Evolutionary conservation across 2,113 vertebrate species (phyloP).

Genomic region (Dipodomys ordii): DNA sequence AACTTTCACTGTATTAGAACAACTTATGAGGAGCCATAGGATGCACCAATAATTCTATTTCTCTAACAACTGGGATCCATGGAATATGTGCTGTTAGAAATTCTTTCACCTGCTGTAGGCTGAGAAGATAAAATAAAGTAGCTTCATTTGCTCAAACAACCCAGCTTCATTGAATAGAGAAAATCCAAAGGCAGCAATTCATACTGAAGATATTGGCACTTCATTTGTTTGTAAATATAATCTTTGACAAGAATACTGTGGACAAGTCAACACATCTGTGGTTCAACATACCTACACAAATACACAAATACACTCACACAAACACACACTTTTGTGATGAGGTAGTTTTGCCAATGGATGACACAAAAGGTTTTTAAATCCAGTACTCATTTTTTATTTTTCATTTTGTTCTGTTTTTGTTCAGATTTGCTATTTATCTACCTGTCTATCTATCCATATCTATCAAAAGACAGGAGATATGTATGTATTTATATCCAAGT

Average conservation of each 20-base stretch:
- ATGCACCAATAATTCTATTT: neutral
- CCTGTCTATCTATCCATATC: too few relatives aligned
- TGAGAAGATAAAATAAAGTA: constrained; percentile 26
- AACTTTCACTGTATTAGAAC: neutral
- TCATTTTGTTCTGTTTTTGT: neutral
- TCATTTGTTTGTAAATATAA: constrained; percentile 53
- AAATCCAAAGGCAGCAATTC: constrained; percentile 24
- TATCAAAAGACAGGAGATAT: too few relatives aligned
- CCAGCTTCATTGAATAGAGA: neutral
- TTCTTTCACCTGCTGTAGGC: neutral
- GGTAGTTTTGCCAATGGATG: neutral
- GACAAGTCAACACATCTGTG: neutral
- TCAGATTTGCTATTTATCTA: neutral
- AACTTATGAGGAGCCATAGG: neutral
- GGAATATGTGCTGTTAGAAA: neutral
- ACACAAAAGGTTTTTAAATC: neutral
- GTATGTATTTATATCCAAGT: neutral
- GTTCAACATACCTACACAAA: neutral
- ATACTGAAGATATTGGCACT: constrained; percentile 19
- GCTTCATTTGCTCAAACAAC: neutral
- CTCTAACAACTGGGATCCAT: neutral
- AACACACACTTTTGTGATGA: neutral
- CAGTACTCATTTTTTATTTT: neutral
- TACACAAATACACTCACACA: neutral
- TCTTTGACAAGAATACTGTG: neutral